Conservation (phyloP, 1,140 invertebrate species). For the Pseudachorutes palmiensis region DNA sequence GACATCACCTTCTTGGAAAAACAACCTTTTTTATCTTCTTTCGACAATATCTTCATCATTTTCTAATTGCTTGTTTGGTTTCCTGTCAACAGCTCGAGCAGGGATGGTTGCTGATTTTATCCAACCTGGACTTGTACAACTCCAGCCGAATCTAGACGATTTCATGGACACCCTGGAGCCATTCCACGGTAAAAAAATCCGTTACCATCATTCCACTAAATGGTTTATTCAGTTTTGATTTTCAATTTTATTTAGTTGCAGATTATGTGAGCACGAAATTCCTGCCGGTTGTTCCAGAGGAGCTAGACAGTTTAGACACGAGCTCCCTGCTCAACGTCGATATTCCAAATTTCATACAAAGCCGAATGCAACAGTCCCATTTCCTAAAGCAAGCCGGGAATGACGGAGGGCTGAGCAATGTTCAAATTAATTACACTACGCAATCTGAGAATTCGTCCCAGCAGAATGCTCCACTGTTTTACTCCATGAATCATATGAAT, state of each 20-base stretch:
- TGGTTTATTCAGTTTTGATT: conserved; percentile 15
- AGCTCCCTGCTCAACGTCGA: neutral
- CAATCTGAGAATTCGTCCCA: conserved; percentile 6
- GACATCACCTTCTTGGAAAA: no score
- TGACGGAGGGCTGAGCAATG: neutral
- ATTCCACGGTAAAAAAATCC: conserved; percentile 56
- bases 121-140: conserved; percentile 89
- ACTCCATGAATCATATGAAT: neutral
- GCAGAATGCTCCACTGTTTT: neutral
- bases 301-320: conserved; percentile 41
- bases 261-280: conserved; percentile 37
- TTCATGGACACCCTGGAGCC: conserved; percentile 75
- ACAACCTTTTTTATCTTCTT: no score
- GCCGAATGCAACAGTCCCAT: neutral
- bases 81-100: conserved; percentile 47
- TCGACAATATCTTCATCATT: no score
- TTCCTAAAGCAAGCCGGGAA: neutral
- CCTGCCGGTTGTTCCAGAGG: conserved; percentile 58
- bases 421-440: neutral
- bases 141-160: conserved; percentile 95
- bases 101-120: conserved; percentile 86
- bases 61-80: conserved; percentile 18
- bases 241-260: conserved; percentile 2
- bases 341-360: conserved; percentile 7
- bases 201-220: neutral